These are phyloP conservation scores for Reinhardtius hippoglossoides DNA, from an alignment of 2,113 vertebrate species.

Conservation along the genomic window DNA sequence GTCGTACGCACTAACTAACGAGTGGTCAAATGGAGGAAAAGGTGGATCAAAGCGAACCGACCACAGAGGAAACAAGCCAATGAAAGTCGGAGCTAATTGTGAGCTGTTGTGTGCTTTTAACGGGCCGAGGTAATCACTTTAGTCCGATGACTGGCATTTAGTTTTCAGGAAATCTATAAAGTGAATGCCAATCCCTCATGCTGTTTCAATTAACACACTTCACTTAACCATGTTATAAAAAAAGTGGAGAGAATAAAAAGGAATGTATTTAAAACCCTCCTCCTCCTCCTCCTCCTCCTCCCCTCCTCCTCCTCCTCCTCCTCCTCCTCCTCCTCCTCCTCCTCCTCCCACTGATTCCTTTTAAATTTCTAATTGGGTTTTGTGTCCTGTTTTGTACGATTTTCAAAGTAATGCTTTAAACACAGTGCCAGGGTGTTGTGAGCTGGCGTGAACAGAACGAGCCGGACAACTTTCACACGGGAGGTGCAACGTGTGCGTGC, in stretches of 20 bases:
- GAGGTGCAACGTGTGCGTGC: conserved; percentile 56
- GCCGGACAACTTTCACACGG: conserved; percentile 41
- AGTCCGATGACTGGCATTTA: conserved; percentile 66
- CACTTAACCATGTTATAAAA: conserved; percentile 51
- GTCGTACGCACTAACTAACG: conserved; percentile 16
- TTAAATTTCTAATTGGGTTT: conserved; percentile 61
- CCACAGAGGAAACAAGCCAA: conserved; percentile 52
- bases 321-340: neutral
- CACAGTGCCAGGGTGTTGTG: conserved; percentile 8
- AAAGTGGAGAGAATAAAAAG: conserved; percentile 46
- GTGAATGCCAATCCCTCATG: conserved; percentile 64
- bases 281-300: neutral
- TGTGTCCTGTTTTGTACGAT: conserved; percentile 47
- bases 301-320: neutral
- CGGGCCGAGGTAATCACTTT: conserved; percentile 61
- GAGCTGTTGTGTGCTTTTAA: conserved; percentile 61
- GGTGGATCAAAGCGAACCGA: conserved; percentile 47
- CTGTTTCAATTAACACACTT: conserved; percentile 68
- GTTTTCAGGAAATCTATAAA: conserved; percentile 76
- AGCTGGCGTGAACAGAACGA: neutral
- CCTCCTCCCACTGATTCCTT: conserved; percentile 2
- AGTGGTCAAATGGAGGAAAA: conserved; percentile 39
- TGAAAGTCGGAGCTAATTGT: conserved; percentile 62
- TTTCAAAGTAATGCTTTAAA: conserved; percentile 56
- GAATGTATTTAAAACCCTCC: conserved; percentile 39